Percentiles rank a stretch among this genome's conserved stretches.
phyloP scores from a whole-genome alignment of 2,797 vertebrate species.

The Hipposideros larvatus region DNA sequence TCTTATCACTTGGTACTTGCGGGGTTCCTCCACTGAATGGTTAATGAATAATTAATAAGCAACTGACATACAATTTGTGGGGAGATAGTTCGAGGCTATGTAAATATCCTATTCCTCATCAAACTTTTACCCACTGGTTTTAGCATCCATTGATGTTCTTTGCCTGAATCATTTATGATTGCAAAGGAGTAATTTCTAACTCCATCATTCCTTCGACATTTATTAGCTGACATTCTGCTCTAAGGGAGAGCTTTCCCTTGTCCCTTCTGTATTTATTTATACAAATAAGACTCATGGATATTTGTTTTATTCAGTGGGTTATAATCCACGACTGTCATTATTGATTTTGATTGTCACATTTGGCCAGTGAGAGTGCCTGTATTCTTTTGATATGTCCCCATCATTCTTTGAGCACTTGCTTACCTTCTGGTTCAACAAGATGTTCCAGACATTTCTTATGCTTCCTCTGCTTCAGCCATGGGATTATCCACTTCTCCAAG shows the following conservation, averaged over 20 bases:
- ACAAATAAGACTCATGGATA: not conserved
- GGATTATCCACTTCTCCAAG: not conserved
- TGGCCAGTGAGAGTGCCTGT: not conserved
- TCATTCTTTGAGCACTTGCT: not conserved
- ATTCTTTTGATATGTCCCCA: not conserved
- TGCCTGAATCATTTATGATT: constrained; percentile 65
- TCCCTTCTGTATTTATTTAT: constrained; percentile 4
- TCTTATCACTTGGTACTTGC: constrained; percentile 4
- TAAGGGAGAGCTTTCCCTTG: not conserved
- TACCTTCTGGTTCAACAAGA: not conserved
- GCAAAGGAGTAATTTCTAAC: constrained; percentile 50
- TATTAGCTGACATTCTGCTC: constrained; percentile 6
- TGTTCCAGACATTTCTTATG: not conserved
- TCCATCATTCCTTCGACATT: not conserved
- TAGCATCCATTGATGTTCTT: constrained; percentile 41
- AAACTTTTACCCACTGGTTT: constrained; percentile 61
- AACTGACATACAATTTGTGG: not conserved
- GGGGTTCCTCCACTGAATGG: constrained; percentile 51
- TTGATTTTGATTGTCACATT: not conserved
- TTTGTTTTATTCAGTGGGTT: constrained; percentile 41
- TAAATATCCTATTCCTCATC: constrained; percentile 55
- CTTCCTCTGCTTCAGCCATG: not conserved
- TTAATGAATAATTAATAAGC: constrained; percentile 65
- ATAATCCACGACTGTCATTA: not conserved
- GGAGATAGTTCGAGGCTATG: constrained; percentile 58